Conservation (phyloP, 2,797 vertebrate species). For the Rhynchonycteris naso region DNA sequence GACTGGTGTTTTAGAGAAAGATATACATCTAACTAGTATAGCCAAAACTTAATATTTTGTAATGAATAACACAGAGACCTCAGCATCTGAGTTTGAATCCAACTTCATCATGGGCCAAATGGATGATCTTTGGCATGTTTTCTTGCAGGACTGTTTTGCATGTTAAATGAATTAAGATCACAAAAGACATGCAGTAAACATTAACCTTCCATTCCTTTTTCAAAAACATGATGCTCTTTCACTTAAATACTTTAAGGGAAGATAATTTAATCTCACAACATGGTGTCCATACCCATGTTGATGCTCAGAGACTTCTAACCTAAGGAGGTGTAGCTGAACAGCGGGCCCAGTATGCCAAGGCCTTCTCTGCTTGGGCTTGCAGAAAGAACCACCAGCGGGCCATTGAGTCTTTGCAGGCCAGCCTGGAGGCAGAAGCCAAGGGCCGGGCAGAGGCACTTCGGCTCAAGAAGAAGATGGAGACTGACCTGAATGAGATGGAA, state of each 20-base stretch:
- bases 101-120: neutral
- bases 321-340: neutral
- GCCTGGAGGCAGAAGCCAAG: conserved; percentile 88
- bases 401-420: conserved; percentile 89
- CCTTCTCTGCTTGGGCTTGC: conserved; percentile 55
- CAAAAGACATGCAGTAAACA: neutral
- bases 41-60: neutral
- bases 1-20: conserved; percentile 25
- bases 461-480: conserved; percentile 90
- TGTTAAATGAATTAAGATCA: conserved; percentile 1
- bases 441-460: conserved; percentile 85
- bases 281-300: neutral
- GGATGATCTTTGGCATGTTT: neutral
- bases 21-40: neutral
- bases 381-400: conserved; percentile 89
- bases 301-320: neutral
- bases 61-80: neutral
- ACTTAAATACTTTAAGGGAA: neutral
- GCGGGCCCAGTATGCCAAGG: neutral
- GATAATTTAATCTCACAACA: neutral
- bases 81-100: conserved; percentile 17
- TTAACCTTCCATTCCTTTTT: neutral
- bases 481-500: conserved; percentile 89
- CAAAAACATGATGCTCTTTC: neutral
- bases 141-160: neutral